phyloP scores from a whole-genome alignment of 2,797 vertebrate genomes.

The Margarornis squamiger region DNA sequence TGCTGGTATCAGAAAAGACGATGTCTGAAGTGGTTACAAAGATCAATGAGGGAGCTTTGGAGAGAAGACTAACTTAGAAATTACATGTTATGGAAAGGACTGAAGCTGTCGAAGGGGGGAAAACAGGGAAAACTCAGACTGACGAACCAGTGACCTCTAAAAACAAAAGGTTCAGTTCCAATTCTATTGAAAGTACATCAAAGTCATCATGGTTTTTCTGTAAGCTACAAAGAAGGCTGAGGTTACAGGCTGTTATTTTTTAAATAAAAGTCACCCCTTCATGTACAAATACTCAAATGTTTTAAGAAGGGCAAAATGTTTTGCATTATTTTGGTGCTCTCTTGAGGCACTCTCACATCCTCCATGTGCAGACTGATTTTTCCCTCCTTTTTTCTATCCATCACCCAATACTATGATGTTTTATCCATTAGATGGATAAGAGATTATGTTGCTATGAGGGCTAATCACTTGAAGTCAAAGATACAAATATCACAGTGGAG shows the following conservation, averaged over 20 bases:
- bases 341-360: neutral
- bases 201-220: neutral
- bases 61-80: neutral
- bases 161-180: neutral
- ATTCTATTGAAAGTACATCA: neutral
- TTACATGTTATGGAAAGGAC: neutral
- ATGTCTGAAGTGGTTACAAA: neutral
- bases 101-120: neutral
- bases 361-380: neutral
- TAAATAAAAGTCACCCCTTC: neutral
- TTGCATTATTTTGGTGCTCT: neutral
- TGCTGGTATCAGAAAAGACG: neutral
- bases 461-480: neutral
- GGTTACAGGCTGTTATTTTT: neutral
- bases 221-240: neutral
- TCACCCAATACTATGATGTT: neutral
- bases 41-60: neutral
- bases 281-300: neutral
- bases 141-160: neutral
- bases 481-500: neutral
- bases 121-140: neutral
- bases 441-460: neutral
- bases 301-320: neutral
- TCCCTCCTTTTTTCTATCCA: neutral
- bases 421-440: neutral